Evolutionary conservation across 2,888 invertebrate genomes (phyloP).

Genomic region (Andrena chrysosceles): DNA sequence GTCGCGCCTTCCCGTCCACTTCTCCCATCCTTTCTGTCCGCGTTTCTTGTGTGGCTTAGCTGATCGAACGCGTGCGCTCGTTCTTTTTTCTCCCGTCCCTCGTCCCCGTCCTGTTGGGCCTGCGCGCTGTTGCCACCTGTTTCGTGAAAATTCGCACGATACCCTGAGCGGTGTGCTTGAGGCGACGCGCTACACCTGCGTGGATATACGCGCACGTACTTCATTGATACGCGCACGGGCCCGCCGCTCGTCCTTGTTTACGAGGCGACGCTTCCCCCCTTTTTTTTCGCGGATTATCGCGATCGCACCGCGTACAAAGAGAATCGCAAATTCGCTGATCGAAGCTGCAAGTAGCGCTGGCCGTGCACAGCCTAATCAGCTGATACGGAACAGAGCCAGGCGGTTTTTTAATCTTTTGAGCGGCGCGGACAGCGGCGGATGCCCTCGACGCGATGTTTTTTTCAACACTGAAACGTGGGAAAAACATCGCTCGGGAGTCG

Average conservation of each 20-base stretch:
- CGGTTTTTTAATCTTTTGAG: conserved; percentile 17
- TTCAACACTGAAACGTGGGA: not conserved
- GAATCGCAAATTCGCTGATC: not conserved
- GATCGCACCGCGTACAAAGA: not conserved
- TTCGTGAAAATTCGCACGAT: conserved; percentile 72
- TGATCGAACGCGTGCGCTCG: conserved; percentile 70
- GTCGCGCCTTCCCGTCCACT: not conserved
- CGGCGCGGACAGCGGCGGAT: not conserved
- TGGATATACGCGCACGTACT: conserved; percentile 32
- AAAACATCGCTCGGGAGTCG: not conserved
- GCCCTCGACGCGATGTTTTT: not conserved
- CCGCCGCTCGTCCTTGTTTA: conserved; percentile 39
- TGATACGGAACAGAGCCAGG: conserved; percentile 49
- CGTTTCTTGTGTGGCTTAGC: conserved; percentile 27
- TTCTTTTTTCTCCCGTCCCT: conserved; percentile 54
- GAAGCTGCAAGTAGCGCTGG: conserved; percentile 23
- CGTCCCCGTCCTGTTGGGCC: conserved; percentile 47
- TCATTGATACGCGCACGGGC: conserved; percentile 53
- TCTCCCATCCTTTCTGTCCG: conserved; percentile 17
- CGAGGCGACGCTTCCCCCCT: not conserved
- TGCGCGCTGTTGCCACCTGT: conserved; percentile 77
- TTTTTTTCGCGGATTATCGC: not conserved
- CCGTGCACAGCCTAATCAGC: conserved; percentile 40
- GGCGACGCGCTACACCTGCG: conserved; percentile 58
- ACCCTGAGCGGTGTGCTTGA: conserved; percentile 32